Conservation (phyloP, 2,888 invertebrate species). For the Amphipyra tragopoginis region DNA sequence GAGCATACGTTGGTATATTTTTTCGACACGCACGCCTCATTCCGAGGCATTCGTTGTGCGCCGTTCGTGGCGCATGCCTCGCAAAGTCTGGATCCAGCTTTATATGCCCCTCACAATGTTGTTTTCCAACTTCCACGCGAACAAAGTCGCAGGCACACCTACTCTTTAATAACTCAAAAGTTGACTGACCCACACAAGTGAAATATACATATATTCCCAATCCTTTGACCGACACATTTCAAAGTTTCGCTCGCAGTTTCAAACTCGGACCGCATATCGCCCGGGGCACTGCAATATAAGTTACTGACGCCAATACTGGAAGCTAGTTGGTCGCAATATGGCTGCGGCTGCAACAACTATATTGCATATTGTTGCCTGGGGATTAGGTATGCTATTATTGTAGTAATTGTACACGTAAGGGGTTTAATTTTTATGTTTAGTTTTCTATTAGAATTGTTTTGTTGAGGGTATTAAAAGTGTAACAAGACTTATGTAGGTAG, state of each 20-base stretch:
- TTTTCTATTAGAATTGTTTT: too few relatives aligned
- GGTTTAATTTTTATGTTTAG: not conserved
- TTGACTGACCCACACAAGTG: too few relatives aligned
- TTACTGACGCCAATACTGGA: slow-evolving; percentile 63
- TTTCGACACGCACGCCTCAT: too few relatives aligned
- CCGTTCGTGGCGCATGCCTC: too few relatives aligned
- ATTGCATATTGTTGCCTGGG: slow-evolving; percentile 39
- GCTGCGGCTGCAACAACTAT: slow-evolving; percentile 38
- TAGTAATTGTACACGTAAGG: slow-evolving; percentile 11
- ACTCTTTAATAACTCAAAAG: too few relatives aligned
- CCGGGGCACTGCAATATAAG: slow-evolving; percentile 65
- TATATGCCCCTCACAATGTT: too few relatives aligned
- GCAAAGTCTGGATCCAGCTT: too few relatives aligned
- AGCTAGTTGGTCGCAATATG: slow-evolving; percentile 38
- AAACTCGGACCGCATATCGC: slow-evolving; percentile 38
- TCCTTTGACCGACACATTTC: not conserved
- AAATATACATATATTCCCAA: not conserved
- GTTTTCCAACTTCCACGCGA: too few relatives aligned
- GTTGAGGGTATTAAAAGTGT: not conserved
- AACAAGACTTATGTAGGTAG: too few relatives aligned
- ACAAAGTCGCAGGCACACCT: too few relatives aligned
- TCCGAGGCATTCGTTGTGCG: too few relatives aligned
- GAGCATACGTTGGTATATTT: too few relatives aligned
- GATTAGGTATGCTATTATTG: slow-evolving; percentile 33
- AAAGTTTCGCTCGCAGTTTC: slow-evolving; percentile 35